phyloP scores from a whole-genome alignment of 37 sponge, comb jelly and placozoan species.

The Halichondria panicea region DNA sequence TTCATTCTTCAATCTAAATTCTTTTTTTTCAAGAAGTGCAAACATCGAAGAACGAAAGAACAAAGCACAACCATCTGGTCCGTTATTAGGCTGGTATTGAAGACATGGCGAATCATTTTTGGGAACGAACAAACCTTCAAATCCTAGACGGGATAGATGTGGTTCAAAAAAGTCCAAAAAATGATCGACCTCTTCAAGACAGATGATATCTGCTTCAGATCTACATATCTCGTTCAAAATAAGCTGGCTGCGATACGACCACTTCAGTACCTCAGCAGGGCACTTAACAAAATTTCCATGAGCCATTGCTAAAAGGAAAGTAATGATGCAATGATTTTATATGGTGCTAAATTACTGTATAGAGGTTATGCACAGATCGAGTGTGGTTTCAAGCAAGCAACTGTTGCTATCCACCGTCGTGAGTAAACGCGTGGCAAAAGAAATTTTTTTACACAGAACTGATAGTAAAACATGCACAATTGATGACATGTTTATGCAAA shows the following conservation, averaged over 20 bases:
- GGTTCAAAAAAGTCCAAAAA: constrained; percentile 68
- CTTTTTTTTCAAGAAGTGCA: constrained; percentile 28
- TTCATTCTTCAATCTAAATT: constrained; percentile 10
- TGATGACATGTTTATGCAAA: no score
- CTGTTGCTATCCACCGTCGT: no score
- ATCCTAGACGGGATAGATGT: constrained; percentile 40
- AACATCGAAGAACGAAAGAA: constrained; percentile 47
- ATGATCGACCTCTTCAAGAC: constrained; percentile 78
- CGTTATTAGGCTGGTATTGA: constrained; percentile 40
- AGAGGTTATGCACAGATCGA: no score
- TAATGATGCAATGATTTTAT: background rate
- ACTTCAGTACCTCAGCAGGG: constrained; percentile 23
- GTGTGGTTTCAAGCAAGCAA: no score
- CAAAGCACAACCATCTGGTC: constrained; percentile 83
- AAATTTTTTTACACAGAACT: no score
- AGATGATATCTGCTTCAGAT: constrained; percentile 64
- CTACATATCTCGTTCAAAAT: constrained; percentile 51
- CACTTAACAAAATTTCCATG: constrained; percentile 32
- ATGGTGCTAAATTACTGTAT: no score
- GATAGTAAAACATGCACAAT: no score
- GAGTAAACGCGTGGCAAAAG: no score
- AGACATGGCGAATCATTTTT: constrained; percentile 66
- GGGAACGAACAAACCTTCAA: constrained; percentile 41
- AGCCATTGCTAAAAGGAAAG: constrained; percentile 18
- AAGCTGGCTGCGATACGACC: constrained; percentile 31